phyloP scores from a whole-genome alignment of 2,113 vertebrate species.

The Copsychus sechellarum region DNA sequence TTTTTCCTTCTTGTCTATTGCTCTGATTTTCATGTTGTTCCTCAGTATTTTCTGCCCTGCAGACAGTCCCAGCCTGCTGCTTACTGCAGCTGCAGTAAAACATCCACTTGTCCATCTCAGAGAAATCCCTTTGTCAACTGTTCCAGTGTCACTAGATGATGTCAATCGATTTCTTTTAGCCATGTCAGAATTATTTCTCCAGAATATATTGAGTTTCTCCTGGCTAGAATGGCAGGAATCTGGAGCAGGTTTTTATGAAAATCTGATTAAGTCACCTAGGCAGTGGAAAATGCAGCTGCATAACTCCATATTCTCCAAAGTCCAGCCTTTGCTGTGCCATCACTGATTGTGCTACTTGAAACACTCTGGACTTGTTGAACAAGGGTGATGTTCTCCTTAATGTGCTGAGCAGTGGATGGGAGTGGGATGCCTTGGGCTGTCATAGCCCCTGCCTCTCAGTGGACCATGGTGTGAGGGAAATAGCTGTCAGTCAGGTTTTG shows the following conservation, averaged over 20 bases:
- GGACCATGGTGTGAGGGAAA: rapidly evolving
- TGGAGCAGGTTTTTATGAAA: neutral
- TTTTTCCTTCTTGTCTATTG: neutral
- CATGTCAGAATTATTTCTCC: neutral
- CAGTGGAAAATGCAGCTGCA: neutral
- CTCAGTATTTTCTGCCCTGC: neutral
- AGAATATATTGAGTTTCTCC: neutral
- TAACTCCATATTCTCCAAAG: neutral
- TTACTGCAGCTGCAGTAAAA: neutral
- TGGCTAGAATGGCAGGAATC: neutral
- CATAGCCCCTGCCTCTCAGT: rapidly evolving
- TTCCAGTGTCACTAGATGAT: neutral
- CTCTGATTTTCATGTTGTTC: neutral
- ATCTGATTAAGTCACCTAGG: neutral
- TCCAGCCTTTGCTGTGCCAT: neutral
- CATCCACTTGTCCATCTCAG: neutral
- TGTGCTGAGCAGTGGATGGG: neutral
- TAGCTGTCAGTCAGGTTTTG: neutral
- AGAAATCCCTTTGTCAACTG: neutral
- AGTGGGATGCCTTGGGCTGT: neutral
- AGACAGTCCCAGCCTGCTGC: neutral
- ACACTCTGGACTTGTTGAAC: neutral
- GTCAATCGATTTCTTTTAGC: neutral
- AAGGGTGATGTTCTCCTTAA: neutral
- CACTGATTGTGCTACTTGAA: rapidly evolving